These are phyloP conservation scores for Polydesmus complanatus DNA, from an alignment of 2,888 invertebrate species.

Conservation along the genomic window DNA sequence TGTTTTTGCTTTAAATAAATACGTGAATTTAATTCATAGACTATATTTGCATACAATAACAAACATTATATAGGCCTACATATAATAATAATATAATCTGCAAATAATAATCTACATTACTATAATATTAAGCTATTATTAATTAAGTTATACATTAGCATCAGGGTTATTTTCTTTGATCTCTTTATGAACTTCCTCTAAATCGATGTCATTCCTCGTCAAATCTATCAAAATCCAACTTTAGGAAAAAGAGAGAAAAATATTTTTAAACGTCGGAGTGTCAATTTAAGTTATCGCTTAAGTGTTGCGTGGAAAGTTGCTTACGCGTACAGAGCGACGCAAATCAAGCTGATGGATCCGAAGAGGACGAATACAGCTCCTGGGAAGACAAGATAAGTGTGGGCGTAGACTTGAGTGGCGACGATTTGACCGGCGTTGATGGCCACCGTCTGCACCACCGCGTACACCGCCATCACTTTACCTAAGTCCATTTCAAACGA, in stretches of 20 bases:
- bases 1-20: too few relatives aligned
- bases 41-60: too few relatives aligned
- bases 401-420: constrained; percentile 5
- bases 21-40: too few relatives aligned
- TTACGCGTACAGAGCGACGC: neutral
- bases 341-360: neutral
- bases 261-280: neutral
- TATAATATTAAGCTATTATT: too few relatives aligned
- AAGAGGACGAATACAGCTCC: constrained; percentile 3
- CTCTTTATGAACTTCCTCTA: neutral
- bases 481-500: neutral
- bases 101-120: too few relatives aligned
- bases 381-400: neutral
- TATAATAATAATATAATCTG: too few relatives aligned
- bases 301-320: neutral
- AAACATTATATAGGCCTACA: too few relatives aligned
- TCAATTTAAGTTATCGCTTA: too few relatives aligned
- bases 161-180: too few relatives aligned
- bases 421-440: constrained; percentile 1
- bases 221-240: neutral
- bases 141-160: too few relatives aligned
- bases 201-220: neutral
- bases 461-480: constrained; percentile 9
- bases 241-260: neutral
- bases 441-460: constrained; percentile 4